Evolutionary conservation across 2,888 invertebrate genomes (phyloP), one percentile per base, ranked within the genome.

Genomic region (Apodemia mormo): DNA sequence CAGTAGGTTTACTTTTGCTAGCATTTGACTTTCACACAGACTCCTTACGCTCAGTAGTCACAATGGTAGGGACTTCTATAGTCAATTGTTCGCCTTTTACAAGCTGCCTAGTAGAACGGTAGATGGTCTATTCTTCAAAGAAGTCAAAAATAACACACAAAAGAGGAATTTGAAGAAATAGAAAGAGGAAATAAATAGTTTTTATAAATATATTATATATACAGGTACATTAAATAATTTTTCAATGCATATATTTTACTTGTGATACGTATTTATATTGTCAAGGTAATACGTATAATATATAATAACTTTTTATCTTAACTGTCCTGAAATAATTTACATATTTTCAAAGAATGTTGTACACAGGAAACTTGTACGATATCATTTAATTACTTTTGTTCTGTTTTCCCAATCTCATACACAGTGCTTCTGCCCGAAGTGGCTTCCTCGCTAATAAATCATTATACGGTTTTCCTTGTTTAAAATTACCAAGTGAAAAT

Each of bases 381-480:
- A 65, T 69, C 65, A 54, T 65, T 52, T 69, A 69, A 69, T 69
- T 69, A 37, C 52, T 69, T 69, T 43, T 65, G 61, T 61, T 61
- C 61, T 61, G 58, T 61, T 61, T 30, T 30, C 58, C 58, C 58
- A 61, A 61, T 61, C 58, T 61, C 58, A 61, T 61, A 61, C 61
- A 33, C 61, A 61, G 61, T 33, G 61, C 61, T 61, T 33, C 5
- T 33, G 61, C 61, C 33, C 30, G 61, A 30, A 61, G 30, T 61
- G 61, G 30, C 61, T 61, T 61, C 61, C 61, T 61, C 6, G 61
- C 61, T 61, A 61, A 61, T 61, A 61, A 61, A 61, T 61, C 61
- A 61, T 61, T 61, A 61, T 61, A 61, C 61, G 61, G 61, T 61
- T 61, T 61, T 61, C 61, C 61, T 61, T 61, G 61, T 61, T 61